These are phyloP conservation scores for Aproaerema taeniolella DNA, from an alignment of 2,888 invertebrate genomes.

Conservation along the genomic window DNA sequence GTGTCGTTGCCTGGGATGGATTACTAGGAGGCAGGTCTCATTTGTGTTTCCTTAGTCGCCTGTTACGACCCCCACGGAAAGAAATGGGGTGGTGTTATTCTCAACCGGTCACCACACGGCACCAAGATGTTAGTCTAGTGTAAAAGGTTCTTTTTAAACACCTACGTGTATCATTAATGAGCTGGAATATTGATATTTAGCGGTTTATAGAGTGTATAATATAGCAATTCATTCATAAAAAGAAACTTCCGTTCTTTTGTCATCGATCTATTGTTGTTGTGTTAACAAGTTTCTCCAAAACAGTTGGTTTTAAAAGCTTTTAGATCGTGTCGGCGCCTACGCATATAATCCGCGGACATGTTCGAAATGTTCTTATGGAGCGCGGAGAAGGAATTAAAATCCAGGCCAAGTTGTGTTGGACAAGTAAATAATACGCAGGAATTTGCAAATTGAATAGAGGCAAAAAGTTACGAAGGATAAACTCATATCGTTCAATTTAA, in stretches of 20 bases:
- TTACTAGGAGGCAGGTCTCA: no score
- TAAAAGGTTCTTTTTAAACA: slow-evolving; percentile 1
- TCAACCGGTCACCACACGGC: no score
- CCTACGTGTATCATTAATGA: not conserved
- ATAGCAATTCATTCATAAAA: not conserved
- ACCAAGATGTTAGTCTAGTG: slow-evolving; percentile 3
- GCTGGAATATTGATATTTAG: not conserved
- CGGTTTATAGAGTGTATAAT: not conserved
- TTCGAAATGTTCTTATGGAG: no score
- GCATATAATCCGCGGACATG: not conserved
- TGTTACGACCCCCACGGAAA: no score
- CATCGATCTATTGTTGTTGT: not conserved
- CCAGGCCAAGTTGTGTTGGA: no score
- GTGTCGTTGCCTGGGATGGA: no score
- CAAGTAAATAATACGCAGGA: no score
- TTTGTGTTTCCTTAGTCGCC: no score
- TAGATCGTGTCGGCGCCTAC: slow-evolving; percentile 33
- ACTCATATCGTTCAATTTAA: no score
- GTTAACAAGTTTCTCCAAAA: not conserved
- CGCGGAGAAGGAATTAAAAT: slow-evolving; percentile 33
- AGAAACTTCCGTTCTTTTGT: not conserved
- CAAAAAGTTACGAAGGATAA: no score
- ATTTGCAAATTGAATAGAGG: no score
- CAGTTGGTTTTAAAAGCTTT: not conserved
- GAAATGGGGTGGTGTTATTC: no score